Conservation (phyloP, 2,113 vertebrate species). For the Piaya cayana region DNA sequence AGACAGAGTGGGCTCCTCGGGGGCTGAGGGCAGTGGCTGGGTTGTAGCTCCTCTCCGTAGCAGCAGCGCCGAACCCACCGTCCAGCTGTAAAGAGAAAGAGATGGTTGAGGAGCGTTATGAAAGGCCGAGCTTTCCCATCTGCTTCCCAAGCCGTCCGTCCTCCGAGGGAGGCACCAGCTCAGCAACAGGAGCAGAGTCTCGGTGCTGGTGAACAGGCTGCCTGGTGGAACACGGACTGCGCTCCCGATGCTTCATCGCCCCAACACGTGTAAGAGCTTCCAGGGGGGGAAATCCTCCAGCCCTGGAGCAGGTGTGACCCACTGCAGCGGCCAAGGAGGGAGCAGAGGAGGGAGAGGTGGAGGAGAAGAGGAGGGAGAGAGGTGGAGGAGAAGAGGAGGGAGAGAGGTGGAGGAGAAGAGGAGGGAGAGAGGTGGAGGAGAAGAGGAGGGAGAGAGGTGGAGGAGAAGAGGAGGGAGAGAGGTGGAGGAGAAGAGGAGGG, state of each 20-base stretch:
- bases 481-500: too few species aligned
- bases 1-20: not conserved
- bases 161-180: not conserved
- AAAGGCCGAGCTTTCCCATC: not conserved
- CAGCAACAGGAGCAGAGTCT: not conserved
- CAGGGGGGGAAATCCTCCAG: not conserved
- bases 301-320: not conserved
- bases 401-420: too few species aligned
- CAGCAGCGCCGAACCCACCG: not conserved
- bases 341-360: not conserved
- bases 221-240: not conserved
- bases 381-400: too few species aligned
- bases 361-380: too few species aligned
- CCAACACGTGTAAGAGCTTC: not conserved
- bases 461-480: too few species aligned
- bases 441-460: too few species aligned
- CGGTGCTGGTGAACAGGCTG: not conserved
- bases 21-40: not conserved
- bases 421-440: too few species aligned
- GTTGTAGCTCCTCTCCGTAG: not conserved
- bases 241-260: not conserved
- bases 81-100: not conserved
- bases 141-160: not conserved
- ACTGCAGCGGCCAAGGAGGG: not conserved
- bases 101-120: rapidly evolving